A percentile compares a stretch with the other conserved stretches of the same genome.
Evolutionary conservation across 1,140 invertebrate genomes (phyloP).

Genomic region (Proctacanthus coquilletti): DNA sequence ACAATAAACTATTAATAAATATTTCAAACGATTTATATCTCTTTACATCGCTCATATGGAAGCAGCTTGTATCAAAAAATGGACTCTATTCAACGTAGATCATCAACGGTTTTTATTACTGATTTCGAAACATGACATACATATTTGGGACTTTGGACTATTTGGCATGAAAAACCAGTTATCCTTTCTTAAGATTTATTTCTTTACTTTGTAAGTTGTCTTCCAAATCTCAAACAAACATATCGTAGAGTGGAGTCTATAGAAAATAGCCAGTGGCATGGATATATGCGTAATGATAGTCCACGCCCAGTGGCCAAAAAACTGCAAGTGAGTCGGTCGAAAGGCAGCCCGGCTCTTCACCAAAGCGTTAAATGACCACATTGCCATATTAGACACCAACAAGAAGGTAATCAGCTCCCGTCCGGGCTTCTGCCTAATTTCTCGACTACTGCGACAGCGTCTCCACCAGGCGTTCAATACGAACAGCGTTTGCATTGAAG

Average conservation of each 20-base stretch:
- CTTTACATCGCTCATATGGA: no score
- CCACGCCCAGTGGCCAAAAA: constrained; percentile 74
- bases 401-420: constrained; percentile 71
- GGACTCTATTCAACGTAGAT: no score
- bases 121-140: no score
- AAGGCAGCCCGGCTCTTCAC: constrained; percentile 71
- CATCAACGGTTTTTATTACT: no score
- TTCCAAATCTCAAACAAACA: constrained; percentile 96
- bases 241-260: constrained; percentile 84
- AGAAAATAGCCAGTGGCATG: constrained; percentile 75
- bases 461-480: constrained; percentile 70
- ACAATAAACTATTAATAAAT: no score
- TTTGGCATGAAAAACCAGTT: no score
- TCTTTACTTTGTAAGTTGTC: constrained; percentile 60
- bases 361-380: constrained; percentile 73
- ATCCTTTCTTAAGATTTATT: no score
- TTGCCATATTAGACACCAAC: constrained; percentile 67
- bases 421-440: constrained; percentile 54
- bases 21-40: no score
- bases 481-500: constrained; percentile 62
- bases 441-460: constrained; percentile 40
- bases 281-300: constrained; percentile 74
- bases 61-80: no score
- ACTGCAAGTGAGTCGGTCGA: constrained; percentile 56
- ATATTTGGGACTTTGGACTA: no score